Conservation (phyloP, 2,888 invertebrate genomes). For the Cistogaster globosa region DNA sequence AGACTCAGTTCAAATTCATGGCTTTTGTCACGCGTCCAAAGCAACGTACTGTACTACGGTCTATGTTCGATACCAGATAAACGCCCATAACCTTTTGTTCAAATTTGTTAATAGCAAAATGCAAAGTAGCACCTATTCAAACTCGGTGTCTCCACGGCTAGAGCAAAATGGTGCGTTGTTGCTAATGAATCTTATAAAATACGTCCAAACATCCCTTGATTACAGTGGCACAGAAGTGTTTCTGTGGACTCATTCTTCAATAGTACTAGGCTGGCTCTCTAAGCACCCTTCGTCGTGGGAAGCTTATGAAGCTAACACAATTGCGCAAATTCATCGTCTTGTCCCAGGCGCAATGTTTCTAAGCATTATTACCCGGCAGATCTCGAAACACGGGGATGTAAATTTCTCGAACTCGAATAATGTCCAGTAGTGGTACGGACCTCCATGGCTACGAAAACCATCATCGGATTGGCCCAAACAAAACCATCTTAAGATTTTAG, state of each 20-base stretch:
- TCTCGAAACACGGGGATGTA: conserved; percentile 2
- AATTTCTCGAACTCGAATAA: neutral
- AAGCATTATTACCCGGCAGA: conserved; percentile 8
- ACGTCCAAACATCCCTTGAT: neutral
- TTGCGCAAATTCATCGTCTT: conserved; percentile 8
- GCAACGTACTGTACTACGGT: too few relatives aligned
- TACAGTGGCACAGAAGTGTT: neutral
- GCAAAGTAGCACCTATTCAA: conserved; percentile 32
- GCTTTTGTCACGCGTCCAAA: too few relatives aligned
- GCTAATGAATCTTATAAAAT: neutral
- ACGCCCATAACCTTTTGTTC: too few relatives aligned
- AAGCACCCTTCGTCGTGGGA: conserved; percentile 15
- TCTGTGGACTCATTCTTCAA: too few relatives aligned
- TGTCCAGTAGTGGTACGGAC: conserved; percentile 26
- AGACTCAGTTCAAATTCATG: too few relatives aligned
- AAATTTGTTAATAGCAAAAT: neutral
- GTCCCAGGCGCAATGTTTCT: neutral
- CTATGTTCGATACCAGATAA: too few relatives aligned
- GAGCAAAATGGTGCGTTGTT: conserved; percentile 1
- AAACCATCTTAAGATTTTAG: neutral
- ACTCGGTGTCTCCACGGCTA: conserved; percentile 8
- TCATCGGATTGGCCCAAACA: conserved; percentile 16
- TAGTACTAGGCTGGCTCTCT: neutral
- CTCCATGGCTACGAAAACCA: conserved; percentile 1
- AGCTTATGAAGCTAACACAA: neutral